Evolutionary conservation across 1,140 invertebrate species (phyloP), one percentile per base, ranked within the genome.

Genomic region (Drosophila sturtevanti): DNA sequence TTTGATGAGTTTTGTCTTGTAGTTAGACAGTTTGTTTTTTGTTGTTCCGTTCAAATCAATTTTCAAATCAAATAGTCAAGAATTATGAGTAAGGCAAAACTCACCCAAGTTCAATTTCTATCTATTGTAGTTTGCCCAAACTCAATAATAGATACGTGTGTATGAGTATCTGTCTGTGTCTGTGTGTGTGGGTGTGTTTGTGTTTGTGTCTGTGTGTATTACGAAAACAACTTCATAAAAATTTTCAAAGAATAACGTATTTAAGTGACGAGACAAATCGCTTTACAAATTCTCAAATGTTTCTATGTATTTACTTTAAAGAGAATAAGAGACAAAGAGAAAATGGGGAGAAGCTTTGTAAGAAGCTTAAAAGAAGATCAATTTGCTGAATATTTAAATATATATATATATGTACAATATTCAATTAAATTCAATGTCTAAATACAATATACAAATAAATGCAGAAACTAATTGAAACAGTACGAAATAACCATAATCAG

Each of bases 31-130:
- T 48, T 21, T 21, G 16, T 48, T 41, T 41, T 41, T 38, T 14
- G n/a, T 55, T 14, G 14, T 5, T 55, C 11, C 5, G 7, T n/a
- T 55, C 52, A 27, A 27, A 55, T 14, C 52, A 27, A 9, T 16
- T 6, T 14, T 27, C 14, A 55, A 55, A 55, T 55, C 52, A 55
- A 55, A 55, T 55, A 55, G 52, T 55, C 24, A 7, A 55, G 34
- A 55, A 55, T 55, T 27, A 55, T 55, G 52, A 34, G 52, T 34
- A 31, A 27, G 2, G 27, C 41, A 34, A 55, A 55, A 55, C 52
- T 55, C 34, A 34, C 2, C n/a, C 7, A 6, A 27, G 24, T 55
- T 31, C n/a, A 55, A 61, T 48, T 48, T 48, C 16, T 16, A 48
- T 48, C 18, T 48, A 48, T 9, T 18, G 27, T 31, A 31, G 27